phyloP scores from a whole-genome alignment of 1,140 invertebrate species.

The Piezodorus guildinii region DNA sequence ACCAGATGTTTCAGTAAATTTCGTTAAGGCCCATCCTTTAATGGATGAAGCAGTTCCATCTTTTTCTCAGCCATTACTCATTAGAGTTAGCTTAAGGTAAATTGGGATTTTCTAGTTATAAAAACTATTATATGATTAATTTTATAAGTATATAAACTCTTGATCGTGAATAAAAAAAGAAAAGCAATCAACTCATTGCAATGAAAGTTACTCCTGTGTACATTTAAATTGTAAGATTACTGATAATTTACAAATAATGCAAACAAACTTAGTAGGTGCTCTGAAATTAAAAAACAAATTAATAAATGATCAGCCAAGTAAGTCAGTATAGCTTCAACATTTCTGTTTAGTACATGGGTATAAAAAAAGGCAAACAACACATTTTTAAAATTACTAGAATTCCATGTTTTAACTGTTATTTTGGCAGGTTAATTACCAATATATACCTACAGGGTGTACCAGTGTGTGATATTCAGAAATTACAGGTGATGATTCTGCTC shows the following conservation, averaged over 20 bases:
- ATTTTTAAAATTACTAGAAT: no score
- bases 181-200: not conserved
- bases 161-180: not conserved
- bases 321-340: no score
- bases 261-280: no score
- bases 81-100: constrained; percentile 59
- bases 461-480: no score
- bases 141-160: not conserved
- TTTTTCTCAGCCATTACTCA: constrained; percentile 54
- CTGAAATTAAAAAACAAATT: no score
- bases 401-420: no score
- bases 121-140: not conserved
- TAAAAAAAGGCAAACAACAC: no score
- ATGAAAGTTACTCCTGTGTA: not conserved
- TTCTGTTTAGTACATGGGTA: no score
- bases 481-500: no score
- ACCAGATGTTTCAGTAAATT: constrained; percentile 78
- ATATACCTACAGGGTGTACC: no score
- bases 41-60: constrained; percentile 85
- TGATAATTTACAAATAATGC: not conserved
- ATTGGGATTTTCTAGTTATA: not conserved
- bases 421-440: no score
- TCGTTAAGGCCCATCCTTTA: constrained; percentile 89
- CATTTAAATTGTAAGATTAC: not conserved
- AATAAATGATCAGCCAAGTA: no score